phyloP scores from a whole-genome alignment of 2,113 vertebrate species.

The Lates calcarifer region DNA sequence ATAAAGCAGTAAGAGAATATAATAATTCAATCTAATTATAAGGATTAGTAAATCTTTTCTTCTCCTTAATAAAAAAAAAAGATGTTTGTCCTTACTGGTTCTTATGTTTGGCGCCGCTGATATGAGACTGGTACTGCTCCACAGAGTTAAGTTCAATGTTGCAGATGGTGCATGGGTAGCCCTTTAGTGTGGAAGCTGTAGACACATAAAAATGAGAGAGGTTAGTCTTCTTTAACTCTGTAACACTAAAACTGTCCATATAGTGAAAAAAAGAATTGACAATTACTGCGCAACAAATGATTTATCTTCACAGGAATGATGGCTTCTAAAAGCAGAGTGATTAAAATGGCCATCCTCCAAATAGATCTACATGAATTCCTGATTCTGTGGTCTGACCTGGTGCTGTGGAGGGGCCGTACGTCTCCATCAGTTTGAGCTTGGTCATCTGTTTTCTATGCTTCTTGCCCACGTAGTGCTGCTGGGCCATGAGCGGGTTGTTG shows the following conservation, averaged over 20 bases:
- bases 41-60: neutral
- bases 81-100: slow-evolving; percentile 88
- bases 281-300: neutral
- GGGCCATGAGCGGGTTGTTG: slow-evolving; percentile 96
- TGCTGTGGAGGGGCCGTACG: slow-evolving; percentile 87
- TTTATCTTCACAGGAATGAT: neutral
- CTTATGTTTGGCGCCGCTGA: slow-evolving; percentile 98
- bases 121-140: slow-evolving; percentile 97
- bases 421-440: slow-evolving; percentile 95
- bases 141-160: slow-evolving; percentile 97
- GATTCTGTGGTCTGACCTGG: slow-evolving; percentile 72
- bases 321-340: neutral
- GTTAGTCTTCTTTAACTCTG: neutral
- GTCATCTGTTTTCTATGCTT: slow-evolving; percentile 96
- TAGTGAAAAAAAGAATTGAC: neutral
- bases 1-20: neutral
- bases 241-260: neutral
- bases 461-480: slow-evolving; percentile 97
- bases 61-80: neutral
- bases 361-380: neutral
- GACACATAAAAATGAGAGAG: slow-evolving; percentile 49
- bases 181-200: slow-evolving; percentile 90
- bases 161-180: slow-evolving; percentile 93
- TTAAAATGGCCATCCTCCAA: neutral
- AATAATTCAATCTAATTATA: neutral